phyloP scores from a whole-genome alignment of 2,888 invertebrate species.

The Thera britannica region DNA sequence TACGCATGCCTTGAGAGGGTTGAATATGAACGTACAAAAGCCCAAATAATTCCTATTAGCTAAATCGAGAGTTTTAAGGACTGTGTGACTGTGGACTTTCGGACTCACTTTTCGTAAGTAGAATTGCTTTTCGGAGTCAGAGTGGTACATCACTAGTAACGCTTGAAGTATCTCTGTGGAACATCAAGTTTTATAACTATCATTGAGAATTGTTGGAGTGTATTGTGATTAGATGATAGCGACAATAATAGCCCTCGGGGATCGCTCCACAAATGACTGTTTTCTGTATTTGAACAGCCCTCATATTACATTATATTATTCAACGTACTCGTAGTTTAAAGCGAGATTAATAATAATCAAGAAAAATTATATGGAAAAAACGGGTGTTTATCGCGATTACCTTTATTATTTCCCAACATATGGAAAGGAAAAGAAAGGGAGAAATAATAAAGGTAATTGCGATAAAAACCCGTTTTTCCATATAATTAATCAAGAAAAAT shows the following conservation, averaged over 20 bases:
- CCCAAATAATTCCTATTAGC: too few relatives aligned
- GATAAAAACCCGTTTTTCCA: too few relatives aligned
- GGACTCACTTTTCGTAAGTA: too few relatives aligned
- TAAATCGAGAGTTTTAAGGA: too few relatives aligned
- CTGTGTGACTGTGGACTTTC: too few relatives aligned
- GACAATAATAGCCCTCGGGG: not conserved
- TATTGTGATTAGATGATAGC: constrained; percentile 21
- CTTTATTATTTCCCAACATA: too few relatives aligned
- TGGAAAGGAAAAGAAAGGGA: too few relatives aligned
- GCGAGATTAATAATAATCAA: not conserved
- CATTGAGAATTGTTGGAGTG: constrained; percentile 24
- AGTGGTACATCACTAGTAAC: constrained; percentile 5
- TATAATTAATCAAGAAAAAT: not conserved
- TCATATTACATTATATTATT: not conserved
- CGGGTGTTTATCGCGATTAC: too few relatives aligned
- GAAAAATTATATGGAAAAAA: too few relatives aligned
- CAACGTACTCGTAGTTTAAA: not conserved
- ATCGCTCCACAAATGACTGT: not conserved
- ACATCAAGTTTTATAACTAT: constrained; percentile 22
- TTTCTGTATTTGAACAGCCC: not conserved
- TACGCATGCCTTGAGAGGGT: too few relatives aligned
- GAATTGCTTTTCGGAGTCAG: constrained; percentile 2
- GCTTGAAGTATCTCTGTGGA: constrained; percentile 4
- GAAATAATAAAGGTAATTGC: too few relatives aligned
- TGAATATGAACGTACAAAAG: too few relatives aligned